Evolutionary conservation across 2,113 vertebrate species (phyloP).

Genomic region (Lynx canadensis): DNA sequence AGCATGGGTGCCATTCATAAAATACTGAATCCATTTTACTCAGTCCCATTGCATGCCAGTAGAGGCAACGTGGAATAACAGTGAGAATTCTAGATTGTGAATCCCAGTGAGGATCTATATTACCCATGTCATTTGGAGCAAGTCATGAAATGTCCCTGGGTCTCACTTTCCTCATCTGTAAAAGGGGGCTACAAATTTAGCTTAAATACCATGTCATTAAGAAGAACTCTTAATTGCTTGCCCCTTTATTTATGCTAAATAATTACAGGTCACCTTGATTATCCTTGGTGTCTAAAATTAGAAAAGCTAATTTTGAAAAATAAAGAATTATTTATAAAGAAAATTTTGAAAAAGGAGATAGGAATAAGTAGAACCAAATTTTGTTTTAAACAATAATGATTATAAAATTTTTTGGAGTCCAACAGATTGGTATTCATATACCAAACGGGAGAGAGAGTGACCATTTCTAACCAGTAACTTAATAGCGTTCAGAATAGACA

Average conservation of each 20-base stretch:
- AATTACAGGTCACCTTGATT: background rate
- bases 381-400: slow-evolving; percentile 21
- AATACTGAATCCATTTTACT: background rate
- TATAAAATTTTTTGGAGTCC: background rate
- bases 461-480: background rate
- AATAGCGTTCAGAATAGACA: background rate
- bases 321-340: slow-evolving; percentile 4
- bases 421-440: background rate
- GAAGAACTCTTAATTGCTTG: background rate
- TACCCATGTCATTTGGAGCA: background rate
- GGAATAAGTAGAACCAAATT: background rate
- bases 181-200: background rate
- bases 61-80: background rate
- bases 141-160: background rate
- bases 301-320: slow-evolving; percentile 17
- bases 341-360: background rate
- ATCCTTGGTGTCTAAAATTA: background rate
- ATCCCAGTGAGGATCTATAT: background rate
- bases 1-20: background rate
- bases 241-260: background rate
- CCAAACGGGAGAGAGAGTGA: background rate
- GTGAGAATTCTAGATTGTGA: background rate
- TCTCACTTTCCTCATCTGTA: slow-evolving; percentile 22
- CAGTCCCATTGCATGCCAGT: background rate
- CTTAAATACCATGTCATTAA: slow-evolving; percentile 11